A percentile compares a stretch with the other conserved stretches of the same genome.
Evolutionary conservation across 2,888 invertebrate species (phyloP).

Genomic region (Noctua janthina): DNA sequence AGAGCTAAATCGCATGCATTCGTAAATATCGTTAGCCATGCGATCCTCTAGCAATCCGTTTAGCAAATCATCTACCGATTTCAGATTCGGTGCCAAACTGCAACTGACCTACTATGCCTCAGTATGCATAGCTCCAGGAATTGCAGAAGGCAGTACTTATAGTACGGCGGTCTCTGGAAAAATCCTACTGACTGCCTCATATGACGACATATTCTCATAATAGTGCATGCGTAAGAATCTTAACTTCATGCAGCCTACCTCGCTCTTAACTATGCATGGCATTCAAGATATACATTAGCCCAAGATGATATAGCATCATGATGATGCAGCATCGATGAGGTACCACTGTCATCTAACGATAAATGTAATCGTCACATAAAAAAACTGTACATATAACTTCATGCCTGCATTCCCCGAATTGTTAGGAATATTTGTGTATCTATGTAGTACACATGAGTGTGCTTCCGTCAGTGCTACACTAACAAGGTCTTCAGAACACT

Average conservation of each 20-base stretch:
- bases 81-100: constrained; percentile 44
- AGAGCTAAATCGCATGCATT: constrained; percentile 12
- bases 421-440: too few relatives aligned
- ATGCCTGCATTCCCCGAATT: too few relatives aligned
- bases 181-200: not conserved
- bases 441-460: too few relatives aligned
- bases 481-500: not conserved
- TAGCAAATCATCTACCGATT: constrained; percentile 48
- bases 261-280: too few relatives aligned
- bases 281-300: too few relatives aligned
- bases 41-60: constrained; percentile 15
- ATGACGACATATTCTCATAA: not conserved
- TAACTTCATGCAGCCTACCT: too few relatives aligned
- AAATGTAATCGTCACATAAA: not conserved
- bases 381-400: too few relatives aligned
- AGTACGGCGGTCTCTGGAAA: not conserved
- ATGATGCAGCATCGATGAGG: not conserved
- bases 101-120: not conserved
- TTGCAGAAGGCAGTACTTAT: not conserved
- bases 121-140: not conserved
- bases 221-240: not conserved
- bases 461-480: too few relatives aligned
- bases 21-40: constrained; percentile 11
- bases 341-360: too few relatives aligned
- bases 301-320: not conserved